phyloP scores from a whole-genome alignment of 1,140 invertebrate species.

The Limonius californicus region DNA sequence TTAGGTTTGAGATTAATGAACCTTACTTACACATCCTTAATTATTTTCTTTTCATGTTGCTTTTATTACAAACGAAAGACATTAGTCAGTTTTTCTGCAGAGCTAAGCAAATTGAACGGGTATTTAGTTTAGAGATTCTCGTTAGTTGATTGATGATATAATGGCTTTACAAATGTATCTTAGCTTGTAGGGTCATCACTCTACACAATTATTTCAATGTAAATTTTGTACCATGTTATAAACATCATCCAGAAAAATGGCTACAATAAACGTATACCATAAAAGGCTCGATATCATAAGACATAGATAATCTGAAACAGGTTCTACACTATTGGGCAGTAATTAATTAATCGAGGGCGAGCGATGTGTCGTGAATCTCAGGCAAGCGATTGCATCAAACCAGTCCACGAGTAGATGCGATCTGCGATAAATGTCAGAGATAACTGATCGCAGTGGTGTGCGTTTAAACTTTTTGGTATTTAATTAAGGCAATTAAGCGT shows the following conservation, averaged over 20 bases:
- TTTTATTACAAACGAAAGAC: neutral
- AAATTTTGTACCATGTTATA: conserved; percentile 9
- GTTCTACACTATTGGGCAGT: conserved; percentile 33
- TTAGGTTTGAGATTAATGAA: too few relatives aligned
- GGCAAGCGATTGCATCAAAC: conserved; percentile 28
- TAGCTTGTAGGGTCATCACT: neutral
- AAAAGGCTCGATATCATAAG: conserved; percentile 35
- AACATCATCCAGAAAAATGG: conserved; percentile 30
- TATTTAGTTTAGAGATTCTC: neutral
- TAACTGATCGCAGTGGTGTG: conserved; percentile 34
- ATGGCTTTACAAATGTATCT: neutral
- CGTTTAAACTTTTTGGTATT: conserved; percentile 43
- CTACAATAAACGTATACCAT: conserved; percentile 35
- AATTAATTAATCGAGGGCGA: conserved; percentile 36
- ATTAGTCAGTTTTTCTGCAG: too few relatives aligned
- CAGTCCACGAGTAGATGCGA: conserved; percentile 27
- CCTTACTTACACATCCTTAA: too few relatives aligned
- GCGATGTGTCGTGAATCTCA: conserved; percentile 28
- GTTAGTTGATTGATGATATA: neutral
- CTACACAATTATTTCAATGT: neutral
- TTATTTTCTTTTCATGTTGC: neutral
- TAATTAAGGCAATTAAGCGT: conserved; percentile 46
- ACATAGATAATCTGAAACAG: conserved; percentile 33
- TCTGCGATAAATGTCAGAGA: conserved; percentile 18
- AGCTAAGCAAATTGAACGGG: neutral